Base-by-base conservation (phyloP, 2,797 vertebrate species). In the Luscinia luscinia region DNA sequence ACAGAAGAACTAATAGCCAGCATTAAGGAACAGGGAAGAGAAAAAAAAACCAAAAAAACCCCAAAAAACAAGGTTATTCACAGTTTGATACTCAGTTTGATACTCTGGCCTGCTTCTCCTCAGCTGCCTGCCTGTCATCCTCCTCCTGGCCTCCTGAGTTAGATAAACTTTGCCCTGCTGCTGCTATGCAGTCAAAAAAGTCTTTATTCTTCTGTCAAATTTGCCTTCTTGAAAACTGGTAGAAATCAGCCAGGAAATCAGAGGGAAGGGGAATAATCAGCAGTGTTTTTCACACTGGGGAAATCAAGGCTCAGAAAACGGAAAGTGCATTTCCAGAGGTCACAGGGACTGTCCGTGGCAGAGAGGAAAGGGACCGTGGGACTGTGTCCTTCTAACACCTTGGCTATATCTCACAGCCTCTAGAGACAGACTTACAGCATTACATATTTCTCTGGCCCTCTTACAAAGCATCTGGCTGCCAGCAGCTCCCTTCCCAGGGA, bases 81-180 rank as follows among this genome's bases (percentile, higher is more conserved):
- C 45, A 77, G 52, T 66, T 76, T 73, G 86, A 74, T 89, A 74
- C 16, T 63, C 58, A 77, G 52, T 66, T 76, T 73, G 86, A 74
- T 90, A 74, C 16, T 63, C 58, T 87, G 68, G 84, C 64, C 59
- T 79, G 67, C 52, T 84, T 82, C 70, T 90, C 34, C 68, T 89
- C 58, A 40, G 38, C 45, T 85, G 5, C 74, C 75, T 82, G 57
- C 16, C 48, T 91, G 57, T 54, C 67, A 48, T 67, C 54, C 14
- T 86, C 26, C 49, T 88, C 49, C 68, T 68, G 54, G 43, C 45
- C 66, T 68, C 57, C 66, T 61, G 61, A 90, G 36, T 76, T 67
- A 73, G 87, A 77, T 81, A 90, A 95, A 93, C 38, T 91, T 88
- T 46, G 30, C 45, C 30, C 66, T 75, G 38, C 27, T 80, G 32